A percentile compares a stretch with the other conserved stretches of the same genome.
phyloP scores from a whole-genome alignment of 1,140 invertebrate species.

The Cyclargus thomasi region DNA sequence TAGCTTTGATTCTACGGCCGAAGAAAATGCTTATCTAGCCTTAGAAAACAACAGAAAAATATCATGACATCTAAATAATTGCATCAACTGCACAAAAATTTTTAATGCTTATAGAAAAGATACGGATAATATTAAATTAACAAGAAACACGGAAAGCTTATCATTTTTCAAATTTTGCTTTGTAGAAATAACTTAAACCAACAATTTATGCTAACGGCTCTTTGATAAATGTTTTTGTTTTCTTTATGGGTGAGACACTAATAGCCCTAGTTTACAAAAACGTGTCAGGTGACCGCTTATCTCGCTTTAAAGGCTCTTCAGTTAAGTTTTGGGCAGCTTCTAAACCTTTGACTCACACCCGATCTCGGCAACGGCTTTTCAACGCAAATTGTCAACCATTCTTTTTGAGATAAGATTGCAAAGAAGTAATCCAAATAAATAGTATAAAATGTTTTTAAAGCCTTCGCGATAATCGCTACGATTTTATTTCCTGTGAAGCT shows the following conservation, averaged over 20 bases:
- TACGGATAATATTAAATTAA: too few relatives aligned
- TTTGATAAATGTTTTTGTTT: background rate
- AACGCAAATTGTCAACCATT: background rate
- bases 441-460: too few relatives aligned
- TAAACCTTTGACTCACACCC: background rate
- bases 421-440: too few relatives aligned
- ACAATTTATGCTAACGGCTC: background rate
- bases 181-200: background rate
- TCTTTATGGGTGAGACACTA: background rate
- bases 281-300: background rate
- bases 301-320: conserved; percentile 2
- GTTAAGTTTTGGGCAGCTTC: conserved; percentile 11
- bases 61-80: too few relatives aligned
- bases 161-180: too few relatives aligned
- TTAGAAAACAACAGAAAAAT: too few relatives aligned
- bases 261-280: background rate
- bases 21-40: too few relatives aligned
- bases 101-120: too few relatives aligned
- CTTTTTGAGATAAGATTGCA: background rate
- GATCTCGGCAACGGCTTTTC: background rate
- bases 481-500: background rate
- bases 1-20: too few relatives aligned
- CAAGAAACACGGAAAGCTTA: too few relatives aligned
- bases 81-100: too few relatives aligned
- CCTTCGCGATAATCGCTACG: too few relatives aligned